phyloP scores from a whole-genome alignment of 1,140 invertebrate genomes.

The Dermatophagoides farinae region DNA sequence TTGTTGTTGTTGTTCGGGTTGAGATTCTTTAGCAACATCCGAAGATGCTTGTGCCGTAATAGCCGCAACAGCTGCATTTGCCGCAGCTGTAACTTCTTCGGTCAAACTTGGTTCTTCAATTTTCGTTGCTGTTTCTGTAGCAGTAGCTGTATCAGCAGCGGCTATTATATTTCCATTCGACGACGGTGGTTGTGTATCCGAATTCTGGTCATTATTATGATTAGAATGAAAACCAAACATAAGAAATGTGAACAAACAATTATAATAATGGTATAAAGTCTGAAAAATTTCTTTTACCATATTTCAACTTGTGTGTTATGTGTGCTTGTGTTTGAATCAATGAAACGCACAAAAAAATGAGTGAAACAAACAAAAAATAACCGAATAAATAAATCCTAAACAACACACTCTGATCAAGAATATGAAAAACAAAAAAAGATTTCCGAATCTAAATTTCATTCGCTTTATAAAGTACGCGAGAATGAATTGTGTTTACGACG shows the following conservation, averaged over 20 bases:
- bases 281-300: not conserved
- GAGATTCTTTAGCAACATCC: no score
- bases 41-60: no score
- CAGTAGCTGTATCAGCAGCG: not conserved
- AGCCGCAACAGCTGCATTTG: not conserved
- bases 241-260: not conserved
- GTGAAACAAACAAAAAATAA: no score
- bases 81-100: not conserved
- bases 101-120: not conserved
- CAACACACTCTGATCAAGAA: no score
- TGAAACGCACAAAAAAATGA: no score
- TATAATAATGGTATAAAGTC: not conserved
- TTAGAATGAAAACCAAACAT: not conserved
- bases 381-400: no score
- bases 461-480: no score
- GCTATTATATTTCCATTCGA: not conserved
- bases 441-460: no score
- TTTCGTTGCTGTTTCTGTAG: not conserved
- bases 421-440: no score
- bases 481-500: no score
- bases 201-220: not conserved
- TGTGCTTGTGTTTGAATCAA: no score
- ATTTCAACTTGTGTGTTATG: not conserved
- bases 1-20: no score
- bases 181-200: not conserved